These are phyloP conservation scores for Propithecus deckenii DNA, from an alignment of 2,797 vertebrate species.

Conservation along the genomic window DNA sequence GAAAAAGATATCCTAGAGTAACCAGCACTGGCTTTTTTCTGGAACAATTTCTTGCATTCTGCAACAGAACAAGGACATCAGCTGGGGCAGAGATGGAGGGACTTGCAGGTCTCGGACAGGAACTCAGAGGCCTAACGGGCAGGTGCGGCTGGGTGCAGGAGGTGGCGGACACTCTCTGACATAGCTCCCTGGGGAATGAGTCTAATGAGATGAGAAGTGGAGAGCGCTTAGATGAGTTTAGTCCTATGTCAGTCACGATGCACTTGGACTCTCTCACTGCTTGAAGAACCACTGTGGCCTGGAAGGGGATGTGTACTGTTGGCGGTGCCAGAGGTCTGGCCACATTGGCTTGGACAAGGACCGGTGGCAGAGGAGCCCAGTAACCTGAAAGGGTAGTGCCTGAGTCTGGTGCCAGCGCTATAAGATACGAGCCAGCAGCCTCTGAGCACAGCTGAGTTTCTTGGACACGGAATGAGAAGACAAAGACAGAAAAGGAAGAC, in stretches of 20 bases:
- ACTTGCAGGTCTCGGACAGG: background rate
- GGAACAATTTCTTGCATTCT: background rate
- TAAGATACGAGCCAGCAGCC: background rate
- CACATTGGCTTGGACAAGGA: background rate
- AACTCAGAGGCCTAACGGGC: accelerated
- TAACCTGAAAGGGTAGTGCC: background rate
- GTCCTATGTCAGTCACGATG: background rate
- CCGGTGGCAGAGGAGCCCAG: background rate
- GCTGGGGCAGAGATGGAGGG: background rate
- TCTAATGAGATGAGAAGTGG: background rate
- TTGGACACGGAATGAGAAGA: background rate
- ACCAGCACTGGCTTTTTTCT: background rate
- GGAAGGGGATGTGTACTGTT: background rate
- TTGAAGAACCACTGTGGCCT: background rate
- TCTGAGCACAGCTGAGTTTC: background rate
- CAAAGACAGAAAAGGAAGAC: background rate
- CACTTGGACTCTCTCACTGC: accelerated
- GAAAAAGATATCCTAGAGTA: background rate
- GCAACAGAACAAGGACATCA: background rate
- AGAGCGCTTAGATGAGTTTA: background rate
- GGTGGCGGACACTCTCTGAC: background rate
- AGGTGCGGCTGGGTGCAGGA: background rate
- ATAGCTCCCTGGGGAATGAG: no score
- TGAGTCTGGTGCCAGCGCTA: background rate
- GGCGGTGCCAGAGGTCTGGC: background rate